These are phyloP conservation scores for Pseudomyrmex dendroicus DNA, from an alignment of 1,140 invertebrate species.

Conservation along the genomic window DNA sequence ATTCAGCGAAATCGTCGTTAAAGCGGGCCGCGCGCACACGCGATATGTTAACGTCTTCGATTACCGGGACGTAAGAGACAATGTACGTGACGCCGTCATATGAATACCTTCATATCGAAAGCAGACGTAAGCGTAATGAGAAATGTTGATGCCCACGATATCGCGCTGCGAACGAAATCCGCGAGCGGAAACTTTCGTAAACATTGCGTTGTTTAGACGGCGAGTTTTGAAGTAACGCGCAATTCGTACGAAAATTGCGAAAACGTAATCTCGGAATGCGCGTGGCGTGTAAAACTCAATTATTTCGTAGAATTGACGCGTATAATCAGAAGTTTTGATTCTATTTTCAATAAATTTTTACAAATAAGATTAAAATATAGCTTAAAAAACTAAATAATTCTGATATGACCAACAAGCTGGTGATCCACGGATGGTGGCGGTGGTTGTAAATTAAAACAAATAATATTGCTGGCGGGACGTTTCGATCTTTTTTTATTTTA, in stretches of 20 bases:
- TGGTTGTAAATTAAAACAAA: too few species aligned
- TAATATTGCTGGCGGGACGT: too few species aligned
- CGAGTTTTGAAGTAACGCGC: not conserved
- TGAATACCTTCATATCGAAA: conserved; percentile 31
- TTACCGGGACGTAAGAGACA: conserved; percentile 17
- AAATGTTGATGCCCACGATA: conserved; percentile 32
- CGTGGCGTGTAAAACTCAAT: too few species aligned
- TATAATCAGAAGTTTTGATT: too few species aligned
- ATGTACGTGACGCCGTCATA: conserved; percentile 48
- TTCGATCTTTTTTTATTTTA: too few species aligned
- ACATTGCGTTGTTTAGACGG: conserved; percentile 4
- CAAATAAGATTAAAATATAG: too few species aligned
- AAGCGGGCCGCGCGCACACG: conserved; percentile 40
- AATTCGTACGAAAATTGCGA: not conserved
- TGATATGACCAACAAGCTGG: too few species aligned
- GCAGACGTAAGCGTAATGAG: conserved; percentile 50
- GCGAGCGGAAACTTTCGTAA: conserved; percentile 40
- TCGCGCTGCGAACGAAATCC: conserved; percentile 27
- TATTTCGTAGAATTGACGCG: too few species aligned
- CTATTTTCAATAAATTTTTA: too few species aligned
- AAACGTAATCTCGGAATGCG: too few species aligned
- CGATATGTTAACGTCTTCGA: conserved; percentile 23
- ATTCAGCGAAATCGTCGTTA: conserved; percentile 42
- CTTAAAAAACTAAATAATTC: too few species aligned
- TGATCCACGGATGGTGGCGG: too few species aligned